Base-by-base conservation (phyloP, 1,140 invertebrate species). In the Megathymus violae region DNA sequence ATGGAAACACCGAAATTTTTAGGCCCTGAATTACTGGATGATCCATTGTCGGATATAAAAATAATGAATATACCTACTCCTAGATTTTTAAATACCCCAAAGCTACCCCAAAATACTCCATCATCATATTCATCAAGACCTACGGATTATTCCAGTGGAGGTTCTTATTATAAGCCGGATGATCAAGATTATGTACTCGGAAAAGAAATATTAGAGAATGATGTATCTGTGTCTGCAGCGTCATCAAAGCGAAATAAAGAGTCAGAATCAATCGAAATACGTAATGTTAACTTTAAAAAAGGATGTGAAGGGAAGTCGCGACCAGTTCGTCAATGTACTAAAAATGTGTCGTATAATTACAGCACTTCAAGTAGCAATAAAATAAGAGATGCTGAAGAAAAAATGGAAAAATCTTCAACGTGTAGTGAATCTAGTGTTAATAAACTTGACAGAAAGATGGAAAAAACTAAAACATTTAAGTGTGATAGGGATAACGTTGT, bases 101-200 rank as follows among this genome's bases (percentile, higher is more conserved):
- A 80, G 70, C 63, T 70, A 14, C 36, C 60, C 5, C 74, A 82
- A 43, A 76, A 80, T 46, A 89, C 86, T 4, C 85, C 86, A 3
- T 85, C 84, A 0, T 82, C 83, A 9, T 89, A 88, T 67, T 85
- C 85, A 0, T 88, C 88, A 4, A 69, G 88, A 4, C 81, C 78
- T n/a, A 89, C 85, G 14, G 88, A 91, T 74, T 91, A 89, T 72
- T 89, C 88, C 3, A 89, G 88, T 82, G 86, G 88, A 14, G 86
- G 88, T 0, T 89, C 86, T 17, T 91, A 91, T 75, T 91, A 91
- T 67, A 89, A 89, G 69, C 88, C 88, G 14, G 88, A 91, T 56
- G 88, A 91, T 61, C 85, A 88, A 70, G 88, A 91, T 64, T 88
- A 80, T 65, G 61, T 80, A 43, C 70, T 72, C 19, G 51, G 71